Evolutionary conservation across 2,888 invertebrate species (phyloP).

Genomic region (Drosophila eohydei): DNA sequence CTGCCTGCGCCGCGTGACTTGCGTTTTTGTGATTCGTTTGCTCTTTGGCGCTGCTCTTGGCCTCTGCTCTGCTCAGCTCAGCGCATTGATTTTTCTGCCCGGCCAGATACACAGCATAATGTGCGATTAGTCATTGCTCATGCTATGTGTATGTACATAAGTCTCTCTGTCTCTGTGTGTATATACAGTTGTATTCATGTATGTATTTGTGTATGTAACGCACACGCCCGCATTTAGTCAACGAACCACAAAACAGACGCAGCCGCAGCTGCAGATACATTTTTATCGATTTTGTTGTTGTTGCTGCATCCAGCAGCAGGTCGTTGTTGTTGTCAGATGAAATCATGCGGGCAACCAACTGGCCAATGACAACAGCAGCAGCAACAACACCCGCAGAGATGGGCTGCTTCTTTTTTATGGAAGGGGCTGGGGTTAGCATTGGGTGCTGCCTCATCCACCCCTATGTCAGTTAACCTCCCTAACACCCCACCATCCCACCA

Average conservation of each 20-base stretch:
- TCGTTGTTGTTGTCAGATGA: conserved; percentile 68
- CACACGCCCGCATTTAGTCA: conserved; percentile 81
- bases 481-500: accelerated
- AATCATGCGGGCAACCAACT: conserved; percentile 68
- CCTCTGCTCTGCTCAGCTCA: conserved; percentile 31
- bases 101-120: conserved; percentile 75
- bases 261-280: conserved; percentile 68
- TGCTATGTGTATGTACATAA: conserved; percentile 11
- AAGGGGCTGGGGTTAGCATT: neutral
- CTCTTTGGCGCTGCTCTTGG: conserved; percentile 50
- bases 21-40: conserved; percentile 79
- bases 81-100: conserved; percentile 77
- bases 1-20: conserved; percentile 63
- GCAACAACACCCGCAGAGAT: conserved; percentile 19
- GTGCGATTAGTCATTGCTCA: conserved; percentile 40
- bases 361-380: conserved; percentile 59
- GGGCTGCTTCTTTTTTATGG: neutral
- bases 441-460: conserved; percentile 43
- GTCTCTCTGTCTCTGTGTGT: conserved; percentile 5
- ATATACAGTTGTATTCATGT: conserved; percentile 9
- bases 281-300: conserved; percentile 58
- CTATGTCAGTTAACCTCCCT: conserved; percentile 13
- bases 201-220: conserved; percentile 48
- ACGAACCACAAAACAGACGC: conserved; percentile 67
- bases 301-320: conserved; percentile 67